Base-by-base conservation (phyloP, 2,797 vertebrate genomes). In the Aphelocoma californica region DNA sequence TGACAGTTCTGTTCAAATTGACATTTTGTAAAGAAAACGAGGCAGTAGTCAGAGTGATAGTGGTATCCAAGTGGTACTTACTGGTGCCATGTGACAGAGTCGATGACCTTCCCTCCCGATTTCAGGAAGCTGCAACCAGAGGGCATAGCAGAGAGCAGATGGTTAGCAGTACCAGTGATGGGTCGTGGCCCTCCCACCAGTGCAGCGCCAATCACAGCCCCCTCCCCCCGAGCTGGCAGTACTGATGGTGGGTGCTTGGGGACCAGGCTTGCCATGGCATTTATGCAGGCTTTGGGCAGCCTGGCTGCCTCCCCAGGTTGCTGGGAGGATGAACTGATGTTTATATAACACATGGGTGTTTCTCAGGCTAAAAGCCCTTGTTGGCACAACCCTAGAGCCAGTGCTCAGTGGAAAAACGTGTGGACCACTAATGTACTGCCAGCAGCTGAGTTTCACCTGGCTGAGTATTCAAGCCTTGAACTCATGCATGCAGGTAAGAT, bases 41-140 rank as follows among this genome's bases (percentile, higher is more conserved):
- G 42, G 34, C 1, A 3, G 32, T 26, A 56, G 32, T 10, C 19
- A 20, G 54, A 34, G 48, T 2, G 15, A 42, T 0, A 1, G 7
- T 21, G n/a, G 25, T 24, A 71, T 10, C 40, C 9, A 71, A 85
- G 48, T 1, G 3, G 32, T 93, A 98, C 98, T 98, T 98, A 99
- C 99, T 99, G 99, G 95, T 99, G 99, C 99, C 99, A 99, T 0
- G 99, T 99, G 61, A 98, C 97, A 16, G 99, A 97, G 73, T 99
- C 96, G 9, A 99, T 98, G 21, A 97, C 98, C 73, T 98, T 95
- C 29, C 98, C 98, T 48, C 98, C 99, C 0, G 94, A 97, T 81
- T 98, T 97, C 96, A 99, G 97, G 96, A 99, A 99, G 88, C 99
- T 99, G 93, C 78, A 71, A 67, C 29, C 86, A 95, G 64, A 65